Evolutionary conservation across 2,113 vertebrate species (phyloP).

Genomic region (Ondatra zibethicus): DNA sequence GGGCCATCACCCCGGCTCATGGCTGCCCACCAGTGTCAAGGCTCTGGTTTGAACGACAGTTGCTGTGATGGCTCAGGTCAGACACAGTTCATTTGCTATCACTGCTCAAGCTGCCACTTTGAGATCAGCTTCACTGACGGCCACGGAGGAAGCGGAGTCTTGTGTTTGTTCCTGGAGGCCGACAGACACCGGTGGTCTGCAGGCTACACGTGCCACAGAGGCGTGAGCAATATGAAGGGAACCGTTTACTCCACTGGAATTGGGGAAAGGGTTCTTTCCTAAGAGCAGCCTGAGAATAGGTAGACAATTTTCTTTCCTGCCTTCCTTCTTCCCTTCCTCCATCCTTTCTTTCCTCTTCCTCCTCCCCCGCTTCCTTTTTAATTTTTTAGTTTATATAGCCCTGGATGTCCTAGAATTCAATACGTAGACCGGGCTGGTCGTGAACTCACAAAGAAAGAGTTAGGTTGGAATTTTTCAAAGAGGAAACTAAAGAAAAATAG

Average conservation of each 20-base stretch:
- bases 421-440: neutral
- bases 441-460: neutral
- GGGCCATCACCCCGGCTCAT: neutral
- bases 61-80: neutral
- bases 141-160: neutral
- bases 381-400: neutral
- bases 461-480: neutral
- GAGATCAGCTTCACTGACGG: fast-evolving
- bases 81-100: neutral
- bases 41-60: neutral
- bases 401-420: neutral
- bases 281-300: neutral
- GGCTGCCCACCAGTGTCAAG: neutral
- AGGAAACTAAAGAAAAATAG: neutral
- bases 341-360: too few species aligned
- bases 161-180: neutral
- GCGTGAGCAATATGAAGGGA: neutral
- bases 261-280: neutral
- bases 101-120: too few species aligned
- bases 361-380: neutral
- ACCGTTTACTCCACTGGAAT: neutral
- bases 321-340: too few species aligned
- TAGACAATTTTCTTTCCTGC: neutral
- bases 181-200: neutral
- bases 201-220: neutral